phyloP scores from a whole-genome alignment of 1,140 invertebrate genomes.

The Chelonus insularis region DNA sequence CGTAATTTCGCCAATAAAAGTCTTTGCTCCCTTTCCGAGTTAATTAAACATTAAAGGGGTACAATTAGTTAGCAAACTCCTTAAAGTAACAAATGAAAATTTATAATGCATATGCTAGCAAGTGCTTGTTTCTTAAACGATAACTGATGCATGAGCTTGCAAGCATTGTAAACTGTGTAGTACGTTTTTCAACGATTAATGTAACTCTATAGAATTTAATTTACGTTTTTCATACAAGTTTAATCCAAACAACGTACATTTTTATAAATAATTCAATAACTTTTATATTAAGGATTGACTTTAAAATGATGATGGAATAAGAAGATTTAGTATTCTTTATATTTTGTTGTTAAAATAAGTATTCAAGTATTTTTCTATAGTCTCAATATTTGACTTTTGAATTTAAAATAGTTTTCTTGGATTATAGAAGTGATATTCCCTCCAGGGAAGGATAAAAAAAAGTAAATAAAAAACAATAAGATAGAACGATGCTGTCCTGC shows the following conservation, averaged over 20 bases:
- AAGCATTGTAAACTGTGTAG: neutral
- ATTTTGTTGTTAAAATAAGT: too few species aligned
- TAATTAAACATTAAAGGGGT: conserved; percentile 19
- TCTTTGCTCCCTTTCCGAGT: neutral
- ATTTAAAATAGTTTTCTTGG: too few species aligned
- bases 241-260: too few species aligned
- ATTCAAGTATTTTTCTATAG: too few species aligned
- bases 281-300: too few species aligned
- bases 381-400: too few species aligned
- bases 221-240: too few species aligned
- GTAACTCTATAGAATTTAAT: too few species aligned
- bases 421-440: neutral
- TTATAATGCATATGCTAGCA: conserved; percentile 1
- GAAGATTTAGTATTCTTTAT: too few species aligned
- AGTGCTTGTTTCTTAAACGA: neutral
- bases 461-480: neutral
- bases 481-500: conserved; percentile 8
- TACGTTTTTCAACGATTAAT: too few species aligned
- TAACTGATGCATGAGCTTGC: neutral
- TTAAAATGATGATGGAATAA: too few species aligned
- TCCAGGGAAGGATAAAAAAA: neutral
- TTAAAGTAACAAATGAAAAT: conserved; percentile 7
- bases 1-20: conserved; percentile 1
- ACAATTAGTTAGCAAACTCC: conserved; percentile 14
- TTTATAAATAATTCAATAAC: too few species aligned